Evolutionary conservation across 2,113 vertebrate genomes (phyloP), one percentile per base, ranked within the genome.

Genomic region (Bucco capensis): DNA sequence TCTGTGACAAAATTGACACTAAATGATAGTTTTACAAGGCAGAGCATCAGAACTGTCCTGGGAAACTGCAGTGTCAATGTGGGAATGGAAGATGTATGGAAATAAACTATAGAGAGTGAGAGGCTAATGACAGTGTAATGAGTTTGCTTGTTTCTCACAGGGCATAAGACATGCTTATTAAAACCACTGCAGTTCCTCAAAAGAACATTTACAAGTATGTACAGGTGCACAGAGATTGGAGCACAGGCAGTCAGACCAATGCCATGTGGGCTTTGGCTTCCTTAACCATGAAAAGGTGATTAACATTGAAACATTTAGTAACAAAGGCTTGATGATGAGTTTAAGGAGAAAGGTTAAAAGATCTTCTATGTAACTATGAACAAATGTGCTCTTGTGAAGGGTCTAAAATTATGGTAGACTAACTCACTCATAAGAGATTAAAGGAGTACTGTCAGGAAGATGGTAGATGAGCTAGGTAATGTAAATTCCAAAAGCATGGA

Each of bases 121-220:
- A 90, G 24, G n/a, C n/a, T 95, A 93, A 92, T 89, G 86, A 19
- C 40, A 53, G 30, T 24, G 18, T 93, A 93, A 95, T 82, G 94
- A 93, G 70, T 12, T 86, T 86, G 19, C 40, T 37, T 88, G 27
- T 47, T 92, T 92, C 83, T 75, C 61, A 84, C 40, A 33, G 44
- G 24, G 14, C 38, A 12, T 70, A 51, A 66, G 35, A 77, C 24
- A 19, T 31, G 19, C 47, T 70, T 77, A 12, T 64, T 71, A 71
- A 88, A 83, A 88, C 31, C 30, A n/a, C 51, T 71, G 12, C 54
- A 24, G 27, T 85, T 88, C 82, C 67, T 94, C 31, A 12, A 38
- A 89, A 70, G 57, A 58, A 5, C 73, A 73, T 74, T 77, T 83
- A n/a, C 47, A 77, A 51, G 28, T 51, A 19, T 51, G 23, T 38